A percentile compares a stretch with the other conserved stretches of the same genome.
phyloP scores from a whole-genome alignment of 2,888 invertebrate genomes.

The Drosophila suboccidentalis region DNA sequence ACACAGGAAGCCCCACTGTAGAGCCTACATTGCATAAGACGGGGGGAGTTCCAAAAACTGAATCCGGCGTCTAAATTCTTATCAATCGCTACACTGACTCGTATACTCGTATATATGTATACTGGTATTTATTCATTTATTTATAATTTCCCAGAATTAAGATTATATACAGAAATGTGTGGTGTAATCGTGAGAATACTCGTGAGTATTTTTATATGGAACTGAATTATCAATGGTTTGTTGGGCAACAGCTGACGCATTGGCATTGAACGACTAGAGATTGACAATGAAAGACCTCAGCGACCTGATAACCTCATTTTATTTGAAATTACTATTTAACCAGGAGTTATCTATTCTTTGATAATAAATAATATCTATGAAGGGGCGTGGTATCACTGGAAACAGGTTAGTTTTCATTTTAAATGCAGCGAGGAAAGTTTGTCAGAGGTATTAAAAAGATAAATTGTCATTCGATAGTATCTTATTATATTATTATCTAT shows the following conservation, averaged over 20 bases:
- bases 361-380: constrained; percentile 7
- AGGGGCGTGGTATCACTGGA: constrained; percentile 5
- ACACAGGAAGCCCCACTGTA: constrained; percentile 47
- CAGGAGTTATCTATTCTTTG: constrained; percentile 9
- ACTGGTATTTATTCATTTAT: neutral
- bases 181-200: neutral
- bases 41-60: neutral
- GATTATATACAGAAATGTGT: constrained; percentile 7
- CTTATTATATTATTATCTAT: too few relatives aligned
- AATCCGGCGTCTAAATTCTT: constrained; percentile 52
- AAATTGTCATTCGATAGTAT: too few relatives aligned
- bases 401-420: constrained; percentile 15
- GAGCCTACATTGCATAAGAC: constrained; percentile 5
- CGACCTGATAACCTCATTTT: constrained; percentile 65
- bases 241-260: constrained; percentile 34
- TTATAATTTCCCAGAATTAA: constrained; percentile 39
- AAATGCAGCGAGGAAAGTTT: neutral
- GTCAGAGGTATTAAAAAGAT: neutral
- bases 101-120: constrained; percentile 4
- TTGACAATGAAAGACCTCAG: constrained; percentile 16
- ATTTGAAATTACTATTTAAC: constrained; percentile 23
- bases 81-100: constrained; percentile 42
- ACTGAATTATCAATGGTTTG: constrained; percentile 39
- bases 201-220: neutral
- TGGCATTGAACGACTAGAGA: constrained; percentile 29